phyloP scores from a whole-genome alignment of 2,888 invertebrate genomes.

The Diadromus collaris region DNA sequence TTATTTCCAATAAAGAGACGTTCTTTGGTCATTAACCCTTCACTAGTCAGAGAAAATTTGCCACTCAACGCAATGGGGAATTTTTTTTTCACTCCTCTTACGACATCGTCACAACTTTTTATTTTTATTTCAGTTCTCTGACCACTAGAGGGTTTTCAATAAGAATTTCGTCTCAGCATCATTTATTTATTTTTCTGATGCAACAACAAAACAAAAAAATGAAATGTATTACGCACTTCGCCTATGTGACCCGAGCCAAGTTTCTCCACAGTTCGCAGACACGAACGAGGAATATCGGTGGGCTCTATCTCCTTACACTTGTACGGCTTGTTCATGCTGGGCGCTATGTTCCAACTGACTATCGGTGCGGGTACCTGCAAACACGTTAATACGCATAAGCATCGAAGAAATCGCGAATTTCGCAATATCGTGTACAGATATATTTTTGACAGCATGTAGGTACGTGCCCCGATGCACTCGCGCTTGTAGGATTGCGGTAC shows the following conservation, averaged over 20 bases:
- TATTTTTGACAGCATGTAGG: neutral
- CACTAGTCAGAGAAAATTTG: neutral
- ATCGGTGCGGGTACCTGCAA: slow-evolving; percentile 82
- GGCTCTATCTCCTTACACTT: slow-evolving; percentile 83
- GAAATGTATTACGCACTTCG: slow-evolving; percentile 79
- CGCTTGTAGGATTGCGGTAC: neutral
- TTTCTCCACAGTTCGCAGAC: slow-evolving; percentile 82
- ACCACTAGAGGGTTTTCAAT: neutral
- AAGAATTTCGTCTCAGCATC: neutral
- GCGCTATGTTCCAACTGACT: slow-evolving; percentile 84
- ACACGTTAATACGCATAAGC: slow-evolving; percentile 38
- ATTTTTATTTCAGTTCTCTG: neutral
- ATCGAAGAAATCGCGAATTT: slow-evolving; percentile 10
- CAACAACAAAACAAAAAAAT: neutral
- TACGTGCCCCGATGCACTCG: neutral
- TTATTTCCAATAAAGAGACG: neutral
- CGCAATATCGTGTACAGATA: neutral
- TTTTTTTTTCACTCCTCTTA: neutral
- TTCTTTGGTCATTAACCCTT: neutral
- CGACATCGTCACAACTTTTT: too few relatives aligned
- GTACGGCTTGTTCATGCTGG: slow-evolving; percentile 83
- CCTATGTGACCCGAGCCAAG: slow-evolving; percentile 83
- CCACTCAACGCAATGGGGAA: slow-evolving; percentile 34
- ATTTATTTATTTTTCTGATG: neutral
- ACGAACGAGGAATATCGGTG: slow-evolving; percentile 82